A percentile compares a stretch with the other conserved stretches of the same genome.
phyloP scores from a whole-genome alignment of 2,888 invertebrate genomes.

The Bombylius discolor region DNA sequence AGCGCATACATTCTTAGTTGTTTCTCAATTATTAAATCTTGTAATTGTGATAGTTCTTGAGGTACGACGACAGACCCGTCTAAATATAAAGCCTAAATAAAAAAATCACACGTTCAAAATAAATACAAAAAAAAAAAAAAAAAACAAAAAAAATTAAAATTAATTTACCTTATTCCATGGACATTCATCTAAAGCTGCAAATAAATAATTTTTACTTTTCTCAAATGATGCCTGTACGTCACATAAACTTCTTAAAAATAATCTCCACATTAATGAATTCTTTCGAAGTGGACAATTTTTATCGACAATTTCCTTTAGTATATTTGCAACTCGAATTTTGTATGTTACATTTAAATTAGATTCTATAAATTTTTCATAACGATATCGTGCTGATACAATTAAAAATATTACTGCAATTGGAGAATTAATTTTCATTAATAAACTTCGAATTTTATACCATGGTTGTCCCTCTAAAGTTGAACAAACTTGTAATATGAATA shows the following conservation, averaged over 20 bases:
- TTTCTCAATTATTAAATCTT: constrained; percentile 63
- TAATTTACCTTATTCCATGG: constrained; percentile 47
- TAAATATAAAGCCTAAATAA: constrained; percentile 40
- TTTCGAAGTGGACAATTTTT: constrained; percentile 20
- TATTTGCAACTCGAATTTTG: constrained; percentile 26
- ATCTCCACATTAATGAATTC: constrained; percentile 46
- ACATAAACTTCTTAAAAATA: constrained; percentile 46
- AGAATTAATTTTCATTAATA: constrained; percentile 35
- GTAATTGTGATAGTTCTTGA: constrained; percentile 50
- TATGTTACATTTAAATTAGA: constrained; percentile 14
- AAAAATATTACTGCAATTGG: constrained; percentile 38
- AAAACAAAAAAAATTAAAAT: no score
- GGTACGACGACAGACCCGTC: constrained; percentile 53
- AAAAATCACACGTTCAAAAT: background rate
- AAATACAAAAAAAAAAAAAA: background rate
- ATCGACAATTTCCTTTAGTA: constrained; percentile 22
- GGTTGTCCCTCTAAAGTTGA: constrained; percentile 35
- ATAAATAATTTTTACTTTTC: constrained; percentile 30
- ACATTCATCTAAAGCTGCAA: constrained; percentile 47
- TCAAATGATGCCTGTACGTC: constrained; percentile 27
- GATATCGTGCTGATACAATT: constrained; percentile 33
- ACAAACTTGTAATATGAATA: constrained; percentile 40
- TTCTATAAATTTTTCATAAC: constrained; percentile 11
- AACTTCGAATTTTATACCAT: constrained; percentile 42
- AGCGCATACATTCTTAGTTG: constrained; percentile 60